Percentiles rank a stretch among this genome's conserved stretches.
phyloP scores from a whole-genome alignment of 2,888 invertebrate species.

The Clitarchus hookeri region DNA sequence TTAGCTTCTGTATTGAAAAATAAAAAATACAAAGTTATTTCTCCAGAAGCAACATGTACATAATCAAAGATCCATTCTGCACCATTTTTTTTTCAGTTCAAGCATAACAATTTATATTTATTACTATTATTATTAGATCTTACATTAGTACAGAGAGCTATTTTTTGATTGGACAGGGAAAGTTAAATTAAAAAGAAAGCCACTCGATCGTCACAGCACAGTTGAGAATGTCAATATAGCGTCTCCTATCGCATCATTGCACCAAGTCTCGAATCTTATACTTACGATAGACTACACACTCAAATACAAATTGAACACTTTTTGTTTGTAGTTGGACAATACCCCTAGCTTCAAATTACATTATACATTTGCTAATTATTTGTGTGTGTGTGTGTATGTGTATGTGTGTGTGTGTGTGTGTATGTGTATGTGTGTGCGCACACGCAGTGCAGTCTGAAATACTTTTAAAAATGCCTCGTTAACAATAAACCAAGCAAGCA shows the following conservation, averaged over 20 bases:
- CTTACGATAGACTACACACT: slow-evolving; percentile 18
- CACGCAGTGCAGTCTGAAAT: slow-evolving; percentile 18
- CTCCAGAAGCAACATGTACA: not conserved
- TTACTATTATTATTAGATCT: not conserved
- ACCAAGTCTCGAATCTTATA: not conserved
- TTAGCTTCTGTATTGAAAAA: not conserved
- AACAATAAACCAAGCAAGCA: slow-evolving; percentile 29
- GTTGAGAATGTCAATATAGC: slow-evolving; percentile 44
- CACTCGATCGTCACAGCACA: slow-evolving; percentile 59
- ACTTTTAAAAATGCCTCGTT: slow-evolving; percentile 24
- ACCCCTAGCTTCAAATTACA: not conserved
- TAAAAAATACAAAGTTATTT: not conserved
- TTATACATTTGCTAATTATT: not conserved
- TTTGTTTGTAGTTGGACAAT: slow-evolving; percentile 32
- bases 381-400: not conserved
- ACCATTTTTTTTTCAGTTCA: not conserved
- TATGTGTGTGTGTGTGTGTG: not conserved
- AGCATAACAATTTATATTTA: not conserved
- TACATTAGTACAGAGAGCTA: slow-evolving; percentile 32
- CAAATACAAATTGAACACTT: slow-evolving; percentile 50
- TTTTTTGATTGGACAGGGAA: slow-evolving; percentile 23
- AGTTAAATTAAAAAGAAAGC: slow-evolving; percentile 56
- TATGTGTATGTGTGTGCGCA: not conserved
- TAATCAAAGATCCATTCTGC: not conserved
- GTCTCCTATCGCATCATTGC: slow-evolving; percentile 16